phyloP scores from a whole-genome alignment of 2,888 invertebrate genomes.

The Portevinia maculata region DNA sequence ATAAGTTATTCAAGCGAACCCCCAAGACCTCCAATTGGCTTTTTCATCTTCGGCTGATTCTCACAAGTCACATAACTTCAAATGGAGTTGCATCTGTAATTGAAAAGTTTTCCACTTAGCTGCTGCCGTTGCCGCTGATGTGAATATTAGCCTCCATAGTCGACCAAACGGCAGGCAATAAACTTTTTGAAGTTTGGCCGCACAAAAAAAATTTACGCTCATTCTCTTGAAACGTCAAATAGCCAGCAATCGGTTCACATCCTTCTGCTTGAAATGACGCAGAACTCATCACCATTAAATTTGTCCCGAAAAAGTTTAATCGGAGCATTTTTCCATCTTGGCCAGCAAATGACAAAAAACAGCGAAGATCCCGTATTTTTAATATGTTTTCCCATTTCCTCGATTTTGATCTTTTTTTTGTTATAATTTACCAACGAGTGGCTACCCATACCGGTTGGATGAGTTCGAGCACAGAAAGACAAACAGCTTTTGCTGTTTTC shows the following conservation, averaged over 20 bases:
- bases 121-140: neutral
- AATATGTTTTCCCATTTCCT: constrained; percentile 55
- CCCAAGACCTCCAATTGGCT: constrained; percentile 52
- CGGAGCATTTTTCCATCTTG: constrained; percentile 23
- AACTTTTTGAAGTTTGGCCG: constrained; percentile 59
- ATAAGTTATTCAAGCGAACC: neutral
- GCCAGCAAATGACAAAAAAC: constrained; percentile 32
- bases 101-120: constrained; percentile 69
- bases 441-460: neutral
- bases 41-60: constrained; percentile 56
- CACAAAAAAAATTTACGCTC: constrained; percentile 25
- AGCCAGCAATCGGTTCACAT: constrained; percentile 49
- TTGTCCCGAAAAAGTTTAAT: constrained; percentile 41
- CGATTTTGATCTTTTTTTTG: constrained; percentile 10
- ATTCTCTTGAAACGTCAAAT: constrained; percentile 28
- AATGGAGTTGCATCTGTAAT: constrained; percentile 72
- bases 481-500: constrained; percentile 50
- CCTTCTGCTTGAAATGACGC: constrained; percentile 67
- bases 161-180: constrained; percentile 44
- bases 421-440: neutral
- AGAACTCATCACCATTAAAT: constrained; percentile 73
- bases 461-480: constrained; percentile 32
- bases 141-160: constrained; percentile 43
- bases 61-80: constrained; percentile 70
- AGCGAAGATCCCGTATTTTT: constrained; percentile 53